These are phyloP conservation scores for Hemiprocne comata DNA, from an alignment of 2,113 vertebrate genomes.

Conservation along the genomic window DNA sequence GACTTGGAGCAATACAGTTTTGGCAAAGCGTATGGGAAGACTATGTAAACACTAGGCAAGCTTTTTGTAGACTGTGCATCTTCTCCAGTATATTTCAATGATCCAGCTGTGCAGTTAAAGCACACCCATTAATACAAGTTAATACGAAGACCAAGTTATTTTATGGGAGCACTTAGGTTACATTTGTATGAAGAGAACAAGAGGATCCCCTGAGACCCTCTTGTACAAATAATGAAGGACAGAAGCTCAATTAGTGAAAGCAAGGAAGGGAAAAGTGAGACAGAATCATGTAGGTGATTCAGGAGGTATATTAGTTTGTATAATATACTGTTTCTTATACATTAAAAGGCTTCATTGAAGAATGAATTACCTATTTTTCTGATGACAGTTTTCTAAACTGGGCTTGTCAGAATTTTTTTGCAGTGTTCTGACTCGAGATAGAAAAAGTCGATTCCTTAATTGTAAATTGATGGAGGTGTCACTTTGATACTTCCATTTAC, in stretches of 20 bases:
- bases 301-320: not conserved
- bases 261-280: not conserved
- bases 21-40: conserved; percentile 15
- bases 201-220: not conserved
- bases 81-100: not conserved
- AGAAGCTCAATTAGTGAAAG: conserved; percentile 34
- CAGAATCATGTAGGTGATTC: not conserved
- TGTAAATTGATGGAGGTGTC: conserved; percentile 38
- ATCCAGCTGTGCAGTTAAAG: not conserved
- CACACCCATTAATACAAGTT: conserved; percentile 3
- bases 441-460: conserved; percentile 49
- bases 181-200: conserved; percentile 16
- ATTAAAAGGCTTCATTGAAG: not conserved
- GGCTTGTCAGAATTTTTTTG: conserved; percentile 47
- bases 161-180: not conserved
- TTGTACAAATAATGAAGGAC: conserved; percentile 14
- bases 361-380: conserved; percentile 19
- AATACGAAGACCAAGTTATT: not conserved
- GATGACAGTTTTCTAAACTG: conserved; percentile 18
- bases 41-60: conserved; percentile 4
- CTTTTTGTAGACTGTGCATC: not conserved
- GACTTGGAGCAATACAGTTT: not conserved
- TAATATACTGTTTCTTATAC: not conserved
- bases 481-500: conserved; percentile 28
- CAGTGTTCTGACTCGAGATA: not conserved